Base-by-base conservation (phyloP, 2,113 vertebrate species). In the Brienomyrus brachyistius region DNA sequence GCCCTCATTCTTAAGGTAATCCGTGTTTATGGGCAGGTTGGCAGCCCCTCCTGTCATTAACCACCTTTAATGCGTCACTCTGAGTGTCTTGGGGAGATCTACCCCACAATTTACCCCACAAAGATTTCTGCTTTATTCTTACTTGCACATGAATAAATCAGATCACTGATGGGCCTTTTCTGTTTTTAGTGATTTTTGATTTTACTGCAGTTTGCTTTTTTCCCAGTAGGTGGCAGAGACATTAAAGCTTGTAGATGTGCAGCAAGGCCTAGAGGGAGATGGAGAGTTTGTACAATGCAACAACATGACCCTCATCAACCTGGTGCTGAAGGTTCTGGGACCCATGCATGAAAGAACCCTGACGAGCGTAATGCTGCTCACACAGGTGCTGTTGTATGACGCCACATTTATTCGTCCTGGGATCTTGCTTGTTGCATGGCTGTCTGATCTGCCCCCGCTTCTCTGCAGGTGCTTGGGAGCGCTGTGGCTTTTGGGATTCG, bases 251-350 rank as follows among this genome's bases (percentile, higher is more conserved):
- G 96, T 97, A 15, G 95, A 97, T 4, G 97, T 99, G 90, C 96
- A 17, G 59, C 95, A 92, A 11, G 94, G 94, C 89, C 94, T 90
- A 62, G 94, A 96, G 88, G 97, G 95, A 91, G 97, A 98, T 0
- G 96, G 96, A 1, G 96, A 97, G 90, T 98, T 97, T 93, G 97
- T 96, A 0, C 97, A 99, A 91, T 99, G 98, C 93, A 99, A 95
- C 95, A 99, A 99, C 90, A 97, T 99, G 97, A 99, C 98, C 0
- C 95, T 99, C 91, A 98, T 99, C 93, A 99, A 99, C 94, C 95
- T 99, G 66, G 95, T 97, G 11, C 95, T 99, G 90, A 99, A 99
- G 94, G 62, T 98, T 19, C 93, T 97, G 0, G 98, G 98, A 70
- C 98, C 98, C 50, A 96, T 93, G 7, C 97, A 98, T 0, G 98